Base-by-base conservation (phyloP, 2,113 vertebrate genomes). In the Columbina picui region DNA sequence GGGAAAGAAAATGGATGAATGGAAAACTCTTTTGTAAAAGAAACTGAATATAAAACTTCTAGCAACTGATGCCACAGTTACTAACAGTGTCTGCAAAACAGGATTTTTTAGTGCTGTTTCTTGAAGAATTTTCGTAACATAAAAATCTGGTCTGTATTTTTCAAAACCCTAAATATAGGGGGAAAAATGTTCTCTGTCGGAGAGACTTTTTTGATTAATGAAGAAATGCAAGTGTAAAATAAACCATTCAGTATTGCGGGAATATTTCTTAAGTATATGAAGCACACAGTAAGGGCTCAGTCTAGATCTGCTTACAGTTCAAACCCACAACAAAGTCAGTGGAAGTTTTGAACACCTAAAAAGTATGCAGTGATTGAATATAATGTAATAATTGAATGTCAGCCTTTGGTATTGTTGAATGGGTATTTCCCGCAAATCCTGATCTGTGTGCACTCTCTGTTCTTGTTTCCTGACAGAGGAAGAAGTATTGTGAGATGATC, bases 121-220 rank as follows among this genome's bases (percentile, higher is more conserved):
- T 84, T 87, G 14, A 38, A 96, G 63, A 71, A 69, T 53, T 78
- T 78, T 25, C 41, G 63, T 77, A 93, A 50, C 30, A 34, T 22
- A 77, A 73, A 89, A 90, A 93, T 85, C 56, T 87, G 43, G 32
- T 83, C 92, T 89, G 25, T 60, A 59, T 89, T 95, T 92, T 78
- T 84, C 69, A 95, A 57, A 80, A 43, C 55, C 30, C 75, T 82
- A 55, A 79, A 67, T 89, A 79, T 19, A 87, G 78, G 43, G 5
- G 17, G 6, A 5, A 4, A 50, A 89, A 34, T 32, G 19, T 41
- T 78, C 32, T 60, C 41, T 77, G 45, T 84, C 45, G 55, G 67
- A 74, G 34, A 50, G 36, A 8, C 45, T 89, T 87, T 94, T 89
- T 49, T 87, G 74, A 85, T 88, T 92, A 95, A 84, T 14, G 23